Evolutionary conservation across 1,140 invertebrate genomes (phyloP), one percentile per base, ranked within the genome.

Genomic region (Apocrypta bakeri): DNA sequence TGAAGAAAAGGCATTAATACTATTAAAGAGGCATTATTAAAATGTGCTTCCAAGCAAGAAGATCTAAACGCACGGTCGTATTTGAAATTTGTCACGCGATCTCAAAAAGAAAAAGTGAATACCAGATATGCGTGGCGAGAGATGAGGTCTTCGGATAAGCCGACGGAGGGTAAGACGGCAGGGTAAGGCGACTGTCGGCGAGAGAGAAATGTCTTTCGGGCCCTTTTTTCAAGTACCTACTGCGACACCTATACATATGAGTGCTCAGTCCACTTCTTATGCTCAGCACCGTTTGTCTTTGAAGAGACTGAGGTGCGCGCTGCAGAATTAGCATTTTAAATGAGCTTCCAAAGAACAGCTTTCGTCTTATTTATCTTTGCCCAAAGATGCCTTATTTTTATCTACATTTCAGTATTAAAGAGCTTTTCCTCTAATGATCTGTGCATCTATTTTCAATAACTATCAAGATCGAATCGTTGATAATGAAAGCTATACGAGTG

Each of bases 81-180:
- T 83, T 81, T 75, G 71, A 29, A 40, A 78, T 74, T 81, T 71
- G 79, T 81, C 79, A 81, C 64, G 69, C 69, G 56, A n/a, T 48
- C 42, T 17, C 1, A 17, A 17, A 56, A n/a, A 21, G 48, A n/a
- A 56, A n/a, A 56, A 27, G 78, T 63, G 25, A n/a, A 33, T 29
- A 37, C 12, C 24, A 78, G 63, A 56, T n/a, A n/a, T 75, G n/a
- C 21, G 48, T 2, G 66, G 42, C 68, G 40, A 12, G 71, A n/a
- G 77, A 79, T 69, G 2, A 2, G 27, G 11, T 12, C 8, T 3
- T 17, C 29, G 69, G 85, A 87, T 87, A 85, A 85, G 82, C 80
- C 79, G 69, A 64, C 79, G 72, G 75, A 74, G 80, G 76, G 84
- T 79, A 79, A 79, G 77, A 71, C 77, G 61, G 29, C 66, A 74